These are phyloP conservation scores for Drosophila cracens DNA, from an alignment of 2,888 invertebrate genomes.

Conservation along the genomic window DNA sequence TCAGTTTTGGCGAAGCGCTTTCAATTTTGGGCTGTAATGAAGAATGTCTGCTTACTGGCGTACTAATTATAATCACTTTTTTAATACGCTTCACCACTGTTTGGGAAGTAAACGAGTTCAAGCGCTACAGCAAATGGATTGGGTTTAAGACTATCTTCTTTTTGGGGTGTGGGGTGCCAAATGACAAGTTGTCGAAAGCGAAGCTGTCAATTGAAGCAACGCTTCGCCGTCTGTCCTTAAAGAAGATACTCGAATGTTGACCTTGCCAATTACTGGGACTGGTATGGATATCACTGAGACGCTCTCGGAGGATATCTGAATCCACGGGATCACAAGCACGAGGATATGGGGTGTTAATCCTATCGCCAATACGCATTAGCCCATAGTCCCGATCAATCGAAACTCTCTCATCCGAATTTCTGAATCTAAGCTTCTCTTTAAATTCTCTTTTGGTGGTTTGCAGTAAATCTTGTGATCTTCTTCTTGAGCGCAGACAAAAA, in stretches of 20 bases:
- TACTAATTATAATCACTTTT: conserved; percentile 13
- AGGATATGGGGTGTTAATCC: conserved; percentile 28
- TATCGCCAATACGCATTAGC: conserved; percentile 1
- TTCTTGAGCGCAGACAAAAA: no score
- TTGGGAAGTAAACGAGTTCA: not conserved
- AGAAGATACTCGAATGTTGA: no score
- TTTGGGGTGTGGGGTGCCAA: conserved; percentile 34
- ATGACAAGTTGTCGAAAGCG: not conserved
- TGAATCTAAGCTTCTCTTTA: not conserved
- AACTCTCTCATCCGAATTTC: fast-evolving
- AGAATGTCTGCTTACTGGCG: not conserved
- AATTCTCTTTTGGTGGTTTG: not conserved
- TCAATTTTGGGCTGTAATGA: not conserved
- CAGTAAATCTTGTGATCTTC: not conserved
- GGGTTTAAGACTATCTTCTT: conserved; percentile 21
- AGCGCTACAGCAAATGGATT: not conserved
- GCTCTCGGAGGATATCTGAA: not conserved
- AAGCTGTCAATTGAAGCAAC: conserved; percentile 2
- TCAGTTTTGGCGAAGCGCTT: not conserved
- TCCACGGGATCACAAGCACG: not conserved
- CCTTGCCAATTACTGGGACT: not conserved
- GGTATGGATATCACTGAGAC: not conserved
- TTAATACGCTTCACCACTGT: not conserved
- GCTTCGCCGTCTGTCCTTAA: not conserved
- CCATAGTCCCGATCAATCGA: conserved; percentile 27